Conservation (phyloP, 2,888 invertebrate species). For the Cenopis cana region DNA sequence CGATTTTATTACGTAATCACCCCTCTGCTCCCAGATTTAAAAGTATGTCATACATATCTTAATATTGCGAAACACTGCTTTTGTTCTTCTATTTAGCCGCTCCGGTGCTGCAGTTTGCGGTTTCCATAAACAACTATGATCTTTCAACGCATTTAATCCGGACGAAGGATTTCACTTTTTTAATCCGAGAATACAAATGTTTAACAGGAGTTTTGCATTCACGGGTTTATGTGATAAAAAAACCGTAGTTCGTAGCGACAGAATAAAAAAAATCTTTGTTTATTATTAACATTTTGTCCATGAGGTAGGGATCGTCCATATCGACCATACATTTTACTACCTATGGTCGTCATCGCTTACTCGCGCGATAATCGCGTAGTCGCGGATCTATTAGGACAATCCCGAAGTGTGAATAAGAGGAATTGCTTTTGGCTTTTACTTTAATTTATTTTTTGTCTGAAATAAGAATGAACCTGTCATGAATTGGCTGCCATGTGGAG, state of each 20-base stretch:
- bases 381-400: no score
- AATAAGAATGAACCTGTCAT: no score
- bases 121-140: constrained; percentile 31
- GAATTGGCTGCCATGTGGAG: no score
- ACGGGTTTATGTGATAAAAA: constrained; percentile 16
- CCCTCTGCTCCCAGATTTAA: constrained; percentile 1
- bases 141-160: constrained; percentile 40
- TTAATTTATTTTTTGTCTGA: no score
- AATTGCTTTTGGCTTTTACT: neutral
- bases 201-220: constrained; percentile 1
- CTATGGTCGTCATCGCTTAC: no score
- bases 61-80: constrained; percentile 28
- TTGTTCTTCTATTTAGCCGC: constrained; percentile 28
- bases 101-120: constrained; percentile 30
- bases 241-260: constrained; percentile 8
- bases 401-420: neutral
- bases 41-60: neutral
- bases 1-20: no score
- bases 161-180: constrained; percentile 23
- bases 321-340: no score
- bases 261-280: neutral
- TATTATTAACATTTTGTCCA: no score
- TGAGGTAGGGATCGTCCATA: no score
- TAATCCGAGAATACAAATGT: constrained; percentile 21
- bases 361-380: no score